Evolutionary conservation across 2,113 vertebrate species (phyloP).

Genomic region (Apodemus sylvaticus): DNA sequence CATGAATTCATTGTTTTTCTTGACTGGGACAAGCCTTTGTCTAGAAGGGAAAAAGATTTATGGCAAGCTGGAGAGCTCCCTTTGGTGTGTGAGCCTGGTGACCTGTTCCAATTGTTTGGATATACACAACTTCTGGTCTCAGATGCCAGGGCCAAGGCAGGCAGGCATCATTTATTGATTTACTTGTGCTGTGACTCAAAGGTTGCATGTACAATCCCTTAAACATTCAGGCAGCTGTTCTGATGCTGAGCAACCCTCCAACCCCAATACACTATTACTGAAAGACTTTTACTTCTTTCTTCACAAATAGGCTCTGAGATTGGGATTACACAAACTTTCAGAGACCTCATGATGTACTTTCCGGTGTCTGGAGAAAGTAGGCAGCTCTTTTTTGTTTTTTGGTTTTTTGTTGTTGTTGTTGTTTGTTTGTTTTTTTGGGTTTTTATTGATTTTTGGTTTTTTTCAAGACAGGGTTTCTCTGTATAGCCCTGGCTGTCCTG

Average conservation of each 20-base stretch:
- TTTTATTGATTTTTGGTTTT: no score
- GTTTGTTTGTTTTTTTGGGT: no score
- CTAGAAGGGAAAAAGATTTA: not conserved
- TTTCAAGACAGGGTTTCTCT: no score
- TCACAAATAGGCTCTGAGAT: not conserved
- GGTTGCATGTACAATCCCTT: not conserved
- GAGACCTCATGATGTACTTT: not conserved
- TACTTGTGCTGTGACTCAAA: not conserved
- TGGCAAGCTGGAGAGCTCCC: not conserved
- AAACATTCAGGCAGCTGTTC: not conserved
- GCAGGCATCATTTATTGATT: not conserved
- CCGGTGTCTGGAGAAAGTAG: not conserved
- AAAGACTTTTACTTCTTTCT: not conserved
- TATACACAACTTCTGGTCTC: not conserved
- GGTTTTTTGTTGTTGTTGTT: no score
- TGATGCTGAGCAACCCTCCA: not conserved
- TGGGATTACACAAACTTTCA: not conserved
- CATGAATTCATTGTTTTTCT: no score
- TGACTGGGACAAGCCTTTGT: not conserved
- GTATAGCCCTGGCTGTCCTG: no score
- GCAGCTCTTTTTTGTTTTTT: no score
- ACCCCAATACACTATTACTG: not conserved
- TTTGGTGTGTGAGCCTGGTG: not conserved
- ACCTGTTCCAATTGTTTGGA: not conserved
- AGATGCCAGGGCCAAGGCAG: not conserved